Conservation (phyloP, 2,113 vertebrate species). For the Prunella fulvescens region DNA sequence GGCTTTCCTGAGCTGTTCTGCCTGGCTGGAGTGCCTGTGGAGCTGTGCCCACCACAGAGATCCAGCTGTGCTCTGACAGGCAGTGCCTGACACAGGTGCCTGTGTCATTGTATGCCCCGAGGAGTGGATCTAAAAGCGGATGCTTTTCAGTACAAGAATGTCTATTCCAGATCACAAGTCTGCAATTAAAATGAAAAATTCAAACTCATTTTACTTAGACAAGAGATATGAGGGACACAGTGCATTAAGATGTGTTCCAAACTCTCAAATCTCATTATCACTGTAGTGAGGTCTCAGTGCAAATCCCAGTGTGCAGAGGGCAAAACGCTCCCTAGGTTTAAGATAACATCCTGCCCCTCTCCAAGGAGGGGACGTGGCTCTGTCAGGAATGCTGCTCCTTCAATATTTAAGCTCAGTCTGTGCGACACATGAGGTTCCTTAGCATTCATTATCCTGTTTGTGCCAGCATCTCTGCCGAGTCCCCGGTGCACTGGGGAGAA, state of each 20-base stretch:
- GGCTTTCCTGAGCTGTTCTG: not conserved
- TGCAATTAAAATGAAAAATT: conserved; percentile 44
- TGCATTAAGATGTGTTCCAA: not conserved
- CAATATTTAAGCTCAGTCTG: conserved; percentile 27
- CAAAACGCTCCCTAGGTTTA: not conserved
- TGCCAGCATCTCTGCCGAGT: not conserved
- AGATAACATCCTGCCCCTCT: not conserved
- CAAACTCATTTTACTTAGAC: conserved; percentile 15
- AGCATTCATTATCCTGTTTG: conserved; percentile 24
- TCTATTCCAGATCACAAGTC: not conserved
- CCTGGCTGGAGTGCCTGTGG: not conserved
- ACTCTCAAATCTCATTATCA: not conserved
- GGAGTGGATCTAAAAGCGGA: not conserved
- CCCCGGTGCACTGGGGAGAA: not conserved
- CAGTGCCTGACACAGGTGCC: not conserved
- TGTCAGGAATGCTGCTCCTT: not conserved
- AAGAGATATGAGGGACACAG: not conserved
- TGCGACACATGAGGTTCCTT: not conserved
- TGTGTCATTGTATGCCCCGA: fast-evolving
- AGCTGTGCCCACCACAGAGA: fast-evolving
- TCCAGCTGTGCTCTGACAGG: not conserved
- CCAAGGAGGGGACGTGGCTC: not conserved
- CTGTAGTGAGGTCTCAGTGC: not conserved
- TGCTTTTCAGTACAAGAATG: conserved; percentile 18
- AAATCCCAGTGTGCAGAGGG: not conserved